Evolutionary conservation across 2,113 vertebrate genomes (phyloP), one percentile per base, ranked within the genome.

Genomic region (Sebastes schlegelii): DNA sequence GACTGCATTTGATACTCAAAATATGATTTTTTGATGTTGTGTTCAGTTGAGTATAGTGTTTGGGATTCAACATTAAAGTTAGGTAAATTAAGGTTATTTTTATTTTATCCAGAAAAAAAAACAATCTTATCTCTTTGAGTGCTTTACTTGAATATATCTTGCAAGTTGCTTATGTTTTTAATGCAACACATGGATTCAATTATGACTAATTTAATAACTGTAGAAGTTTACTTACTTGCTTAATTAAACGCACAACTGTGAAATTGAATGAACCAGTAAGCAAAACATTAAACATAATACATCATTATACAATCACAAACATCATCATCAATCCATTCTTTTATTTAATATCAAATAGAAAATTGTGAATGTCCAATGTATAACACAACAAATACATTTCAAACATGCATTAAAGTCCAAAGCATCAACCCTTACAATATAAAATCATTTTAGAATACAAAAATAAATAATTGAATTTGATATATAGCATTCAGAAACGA

Each of bases 401-500:
- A 48, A 74, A 83, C 74, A 67, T 79, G 84, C 75, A 42, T 58
- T 48, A 23, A 74, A 77, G 17, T 55, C 55, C 40, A 88, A 88
- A 55, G 75, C 69, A 51, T 76, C 65, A 72, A 81, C 26, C 71
- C 52, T 64, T 57, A 42, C 45, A 71, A 60, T 89, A 88, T 58
- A 86, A 84, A 84, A 64, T 19, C 1, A 67, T 69, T 58, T 68
- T 40, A 69, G 16, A 84, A 74, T 90, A 91, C 9, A 92, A 91
- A 93, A 92, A 93, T 92, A 92, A 92, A 93, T 88, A 91, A 67
- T 77, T 43, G 16, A 63, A 65, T 86, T 69, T 60, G 11, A n/a
- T 68, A 48, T 26, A 57, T 17, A 40, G 17, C 68, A 80, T 70
- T 78, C 7, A 83, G 46, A 86, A 68, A 60, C 23, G 60, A 79